Percentiles rank a stretch among this genome's conserved stretches.
phyloP scores from a whole-genome alignment of 2,797 vertebrate genomes.

The Pitangus sulphuratus region DNA sequence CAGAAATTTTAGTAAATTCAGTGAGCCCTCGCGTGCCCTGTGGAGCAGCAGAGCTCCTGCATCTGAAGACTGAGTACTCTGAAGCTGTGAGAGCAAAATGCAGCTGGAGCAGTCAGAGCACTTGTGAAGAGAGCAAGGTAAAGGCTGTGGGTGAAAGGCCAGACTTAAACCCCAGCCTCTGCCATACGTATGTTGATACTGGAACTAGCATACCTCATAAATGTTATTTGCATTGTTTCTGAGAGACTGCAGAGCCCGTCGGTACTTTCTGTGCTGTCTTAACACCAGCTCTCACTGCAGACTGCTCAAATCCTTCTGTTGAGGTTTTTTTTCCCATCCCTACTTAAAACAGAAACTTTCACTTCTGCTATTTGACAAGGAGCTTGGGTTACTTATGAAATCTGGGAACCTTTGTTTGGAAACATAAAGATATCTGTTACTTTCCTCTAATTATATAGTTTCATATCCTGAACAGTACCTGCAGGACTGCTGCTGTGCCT shows the following conservation, averaged over 20 bases:
- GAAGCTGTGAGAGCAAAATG: background rate
- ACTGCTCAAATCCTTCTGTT: background rate
- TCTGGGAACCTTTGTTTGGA: background rate
- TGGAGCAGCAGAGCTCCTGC: background rate
- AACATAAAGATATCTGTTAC: background rate
- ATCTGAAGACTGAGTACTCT: background rate
- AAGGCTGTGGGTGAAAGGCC: background rate
- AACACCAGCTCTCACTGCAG: background rate
- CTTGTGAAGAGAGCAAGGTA: background rate
- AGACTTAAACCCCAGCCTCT: background rate
- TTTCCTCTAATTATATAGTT: background rate
- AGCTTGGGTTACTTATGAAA: background rate
- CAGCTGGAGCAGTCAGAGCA: background rate
- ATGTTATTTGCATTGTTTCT: background rate
- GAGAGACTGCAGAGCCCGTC: background rate
- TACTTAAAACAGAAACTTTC: background rate
- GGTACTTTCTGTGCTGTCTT: background rate
- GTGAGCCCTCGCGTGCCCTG: rapidly evolving
- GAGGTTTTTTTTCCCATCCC: background rate
- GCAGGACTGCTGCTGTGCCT: background rate
- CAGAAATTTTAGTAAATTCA: background rate
- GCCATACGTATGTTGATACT: background rate
- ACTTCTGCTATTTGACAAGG: background rate
- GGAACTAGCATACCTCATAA: rapidly evolving
- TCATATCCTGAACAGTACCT: background rate